Evolutionary conservation across 2,888 invertebrate genomes (phyloP).

Genomic region (Drosophila austrosaltans): DNA sequence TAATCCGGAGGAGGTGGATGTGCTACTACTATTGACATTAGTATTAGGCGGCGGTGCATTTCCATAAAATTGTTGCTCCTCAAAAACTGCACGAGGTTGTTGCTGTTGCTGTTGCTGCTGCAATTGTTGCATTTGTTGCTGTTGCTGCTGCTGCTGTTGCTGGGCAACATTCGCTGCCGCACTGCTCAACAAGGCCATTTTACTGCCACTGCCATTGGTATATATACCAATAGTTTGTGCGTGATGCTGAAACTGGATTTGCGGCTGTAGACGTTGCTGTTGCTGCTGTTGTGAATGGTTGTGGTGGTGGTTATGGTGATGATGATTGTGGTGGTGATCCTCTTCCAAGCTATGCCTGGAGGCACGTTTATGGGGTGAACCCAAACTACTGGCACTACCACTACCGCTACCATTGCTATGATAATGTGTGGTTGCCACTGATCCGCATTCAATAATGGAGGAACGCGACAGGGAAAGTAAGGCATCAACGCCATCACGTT

Average conservation of each 20-base stretch:
- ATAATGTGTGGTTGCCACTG: constrained; percentile 62
- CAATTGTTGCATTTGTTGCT: constrained; percentile 29
- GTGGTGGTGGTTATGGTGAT: constrained; percentile 42
- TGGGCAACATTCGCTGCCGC: constrained; percentile 61
- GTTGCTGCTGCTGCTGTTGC: constrained; percentile 26
- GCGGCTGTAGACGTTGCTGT: constrained; percentile 18
- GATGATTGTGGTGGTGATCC: constrained; percentile 49
- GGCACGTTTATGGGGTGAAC: constrained; percentile 82
- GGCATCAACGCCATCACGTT: constrained; percentile 91
- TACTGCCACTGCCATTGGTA: constrained; percentile 59
- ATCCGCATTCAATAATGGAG: constrained; percentile 84
- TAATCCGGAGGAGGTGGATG: background rate
- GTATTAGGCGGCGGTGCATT: background rate
- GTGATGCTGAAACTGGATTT: constrained; percentile 2
- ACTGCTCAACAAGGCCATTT: constrained; percentile 78
- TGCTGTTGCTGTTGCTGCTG: constrained; percentile 48
- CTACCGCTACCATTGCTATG: constrained; percentile 69
- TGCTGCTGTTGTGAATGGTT: constrained; percentile 44
- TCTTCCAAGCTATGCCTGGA: constrained; percentile 79
- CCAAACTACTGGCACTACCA: constrained; percentile 69
- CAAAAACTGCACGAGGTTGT: constrained; percentile 50
- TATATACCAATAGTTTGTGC: constrained; percentile 25
- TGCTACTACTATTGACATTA: background rate
- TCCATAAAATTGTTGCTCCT: constrained; percentile 64
- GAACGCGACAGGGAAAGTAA: constrained; percentile 90